These are phyloP conservation scores for Plusia festucae DNA, from an alignment of 2,888 invertebrate species.

Conservation along the genomic window DNA sequence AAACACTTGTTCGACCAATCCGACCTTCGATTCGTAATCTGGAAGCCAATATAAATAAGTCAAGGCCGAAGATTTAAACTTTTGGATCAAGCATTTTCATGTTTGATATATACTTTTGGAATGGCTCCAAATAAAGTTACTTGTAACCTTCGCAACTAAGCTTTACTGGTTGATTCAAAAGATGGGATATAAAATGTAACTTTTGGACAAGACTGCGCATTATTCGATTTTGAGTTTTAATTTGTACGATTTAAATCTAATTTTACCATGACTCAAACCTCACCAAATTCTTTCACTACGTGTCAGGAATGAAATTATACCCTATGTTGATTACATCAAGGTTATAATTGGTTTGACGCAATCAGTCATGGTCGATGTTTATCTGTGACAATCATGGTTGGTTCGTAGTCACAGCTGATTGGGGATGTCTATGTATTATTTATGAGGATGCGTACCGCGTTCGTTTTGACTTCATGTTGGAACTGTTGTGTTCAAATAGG, in stretches of 20 bases:
- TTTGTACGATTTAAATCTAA: too few species aligned
- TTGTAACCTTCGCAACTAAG: background rate
- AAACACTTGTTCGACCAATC: slow-evolving; percentile 36
- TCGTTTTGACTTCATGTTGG: slow-evolving; percentile 21
- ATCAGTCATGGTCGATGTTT: slow-evolving; percentile 52
- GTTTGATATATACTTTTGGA: background rate
- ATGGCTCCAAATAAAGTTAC: background rate
- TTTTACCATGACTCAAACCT: background rate
- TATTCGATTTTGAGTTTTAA: background rate
- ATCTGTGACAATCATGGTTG: slow-evolving; percentile 46
- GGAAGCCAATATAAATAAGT: slow-evolving; percentile 27
- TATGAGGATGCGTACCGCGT: slow-evolving; percentile 32
- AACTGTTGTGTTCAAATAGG: slow-evolving; percentile 12
- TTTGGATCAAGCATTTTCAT: background rate
- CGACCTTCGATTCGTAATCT: slow-evolving; percentile 54
- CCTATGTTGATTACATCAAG: slow-evolving; percentile 53
- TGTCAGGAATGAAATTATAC: slow-evolving; percentile 38
- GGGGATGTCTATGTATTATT: slow-evolving; percentile 44
- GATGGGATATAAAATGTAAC: background rate
- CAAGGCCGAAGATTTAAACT: slow-evolving; percentile 19
- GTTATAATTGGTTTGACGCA: slow-evolving; percentile 55
- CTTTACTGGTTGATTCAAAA: background rate
- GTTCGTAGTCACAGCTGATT: slow-evolving; percentile 46
- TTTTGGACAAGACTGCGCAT: background rate
- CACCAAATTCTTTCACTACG: background rate